A percentile compares a stretch with the other conserved stretches of the same genome.
Evolutionary conservation across 2,888 invertebrate genomes (phyloP).

Genomic region (Pteria penguin): DNA sequence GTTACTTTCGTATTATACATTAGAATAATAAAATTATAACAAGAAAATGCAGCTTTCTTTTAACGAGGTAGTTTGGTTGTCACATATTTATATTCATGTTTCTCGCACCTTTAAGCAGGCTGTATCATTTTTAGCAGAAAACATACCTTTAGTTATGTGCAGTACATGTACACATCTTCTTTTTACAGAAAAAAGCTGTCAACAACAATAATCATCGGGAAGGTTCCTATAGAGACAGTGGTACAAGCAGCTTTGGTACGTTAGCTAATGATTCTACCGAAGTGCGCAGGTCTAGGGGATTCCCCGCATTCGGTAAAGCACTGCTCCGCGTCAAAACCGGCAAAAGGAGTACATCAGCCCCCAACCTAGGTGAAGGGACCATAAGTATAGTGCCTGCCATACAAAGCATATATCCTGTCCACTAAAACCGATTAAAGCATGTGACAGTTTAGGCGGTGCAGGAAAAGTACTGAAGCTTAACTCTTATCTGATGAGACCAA

Average conservation of each 20-base stretch:
- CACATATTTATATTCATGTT: no score
- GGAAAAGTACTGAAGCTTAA: no score
- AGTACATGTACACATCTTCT: not conserved
- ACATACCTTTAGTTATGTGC: not conserved
- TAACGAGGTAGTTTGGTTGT: no score
- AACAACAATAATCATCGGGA: constrained; percentile 43
- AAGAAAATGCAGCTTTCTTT: no score
- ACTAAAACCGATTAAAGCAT: no score
- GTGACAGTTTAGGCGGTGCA: no score
- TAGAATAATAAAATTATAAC: no score
- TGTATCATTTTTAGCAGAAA: not conserved
- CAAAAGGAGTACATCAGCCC: constrained; percentile 91
- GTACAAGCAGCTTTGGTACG: constrained; percentile 71
- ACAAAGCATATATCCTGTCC: constrained; percentile 11
- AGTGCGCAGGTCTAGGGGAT: constrained; percentile 64
- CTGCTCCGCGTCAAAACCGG: constrained; percentile 81
- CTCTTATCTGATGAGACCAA: no score
- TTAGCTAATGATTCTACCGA: constrained; percentile 65
- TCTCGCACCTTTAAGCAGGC: no score
- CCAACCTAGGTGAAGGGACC: constrained; percentile 89
- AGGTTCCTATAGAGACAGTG: constrained; percentile 35
- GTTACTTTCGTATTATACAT: no score
- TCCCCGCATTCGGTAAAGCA: constrained; percentile 85
- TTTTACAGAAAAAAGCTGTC: constrained; percentile 34
- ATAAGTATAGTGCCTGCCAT: constrained; percentile 29